Evolutionary conservation across 2,113 vertebrate genomes (phyloP).

Genomic region (Platanista minor): DNA sequence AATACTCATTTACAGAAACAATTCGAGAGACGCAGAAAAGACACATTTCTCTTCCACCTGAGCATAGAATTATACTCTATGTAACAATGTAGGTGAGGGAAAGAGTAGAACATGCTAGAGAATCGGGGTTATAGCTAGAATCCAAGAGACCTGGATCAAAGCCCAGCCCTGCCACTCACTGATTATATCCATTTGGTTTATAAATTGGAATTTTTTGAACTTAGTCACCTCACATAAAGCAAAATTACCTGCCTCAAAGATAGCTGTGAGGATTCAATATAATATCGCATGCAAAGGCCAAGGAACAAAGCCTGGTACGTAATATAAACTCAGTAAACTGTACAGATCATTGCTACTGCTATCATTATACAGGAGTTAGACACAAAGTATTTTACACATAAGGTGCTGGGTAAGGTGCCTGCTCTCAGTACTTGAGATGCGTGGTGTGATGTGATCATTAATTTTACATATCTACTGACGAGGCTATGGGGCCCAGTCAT

Average conservation of each 20-base stretch:
- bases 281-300: fast-evolving
- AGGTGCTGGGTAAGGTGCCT: neutral
- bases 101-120: fast-evolving
- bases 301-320: neutral
- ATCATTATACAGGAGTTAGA: fast-evolving
- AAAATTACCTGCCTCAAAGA: neutral
- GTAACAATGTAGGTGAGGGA: neutral
- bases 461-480: too few relatives aligned
- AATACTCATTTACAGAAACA: neutral
- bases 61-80: fast-evolving
- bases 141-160: neutral
- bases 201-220: too few relatives aligned
- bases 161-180: neutral
- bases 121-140: too few relatives aligned
- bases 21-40: neutral
- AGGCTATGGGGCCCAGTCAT: neutral
- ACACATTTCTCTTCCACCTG: neutral
- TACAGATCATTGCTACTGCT: fast-evolving
- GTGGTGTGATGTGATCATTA: neutral
- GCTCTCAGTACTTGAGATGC: too few relatives aligned
- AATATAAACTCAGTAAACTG: neutral
- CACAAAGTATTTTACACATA: too few relatives aligned
- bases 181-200: neutral
- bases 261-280: fast-evolving
- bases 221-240: neutral